phyloP scores from a whole-genome alignment of 2,888 invertebrate genomes.

The Tiphia femorata region DNA sequence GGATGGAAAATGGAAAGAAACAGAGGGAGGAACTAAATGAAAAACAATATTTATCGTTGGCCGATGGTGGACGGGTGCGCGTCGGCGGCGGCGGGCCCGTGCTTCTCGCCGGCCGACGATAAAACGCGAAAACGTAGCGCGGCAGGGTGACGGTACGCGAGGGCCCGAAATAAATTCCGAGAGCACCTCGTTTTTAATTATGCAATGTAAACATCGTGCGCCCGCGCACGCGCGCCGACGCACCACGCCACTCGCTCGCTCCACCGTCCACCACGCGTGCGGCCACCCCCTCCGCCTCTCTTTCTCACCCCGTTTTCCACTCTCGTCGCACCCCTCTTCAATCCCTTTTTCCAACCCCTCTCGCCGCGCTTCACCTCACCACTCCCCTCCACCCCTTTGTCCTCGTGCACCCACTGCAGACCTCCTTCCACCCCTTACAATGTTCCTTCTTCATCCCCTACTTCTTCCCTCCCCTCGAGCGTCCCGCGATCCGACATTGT shows the following conservation, averaged over 20 bases:
- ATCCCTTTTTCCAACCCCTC: neutral
- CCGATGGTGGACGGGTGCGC: neutral
- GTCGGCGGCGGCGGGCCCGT: no score
- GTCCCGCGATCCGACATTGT: no score
- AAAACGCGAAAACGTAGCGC: conserved; percentile 3
- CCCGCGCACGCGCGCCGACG: neutral
- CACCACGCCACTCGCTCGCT: no score
- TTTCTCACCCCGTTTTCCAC: no score
- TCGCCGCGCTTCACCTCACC: neutral
- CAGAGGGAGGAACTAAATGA: neutral
- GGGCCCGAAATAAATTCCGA: conserved; percentile 21
- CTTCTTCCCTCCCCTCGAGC: neutral
- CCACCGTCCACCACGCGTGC: neutral
- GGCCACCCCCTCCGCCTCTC: neutral
- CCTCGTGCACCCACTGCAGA: no score
- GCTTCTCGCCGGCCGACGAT: no score
- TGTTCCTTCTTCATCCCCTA: neutral
- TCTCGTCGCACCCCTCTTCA: no score
- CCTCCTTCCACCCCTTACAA: neutral
- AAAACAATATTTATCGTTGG: conserved; percentile 14
- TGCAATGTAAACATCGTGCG: conserved; percentile 46
- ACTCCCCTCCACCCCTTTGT: neutral
- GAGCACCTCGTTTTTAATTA: conserved; percentile 43
- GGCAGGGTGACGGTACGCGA: no score
- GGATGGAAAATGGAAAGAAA: neutral